Evolutionary conservation across 2,113 vertebrate species (phyloP), one percentile per base, ranked within the genome.

Genomic region (Gobio gobio): DNA sequence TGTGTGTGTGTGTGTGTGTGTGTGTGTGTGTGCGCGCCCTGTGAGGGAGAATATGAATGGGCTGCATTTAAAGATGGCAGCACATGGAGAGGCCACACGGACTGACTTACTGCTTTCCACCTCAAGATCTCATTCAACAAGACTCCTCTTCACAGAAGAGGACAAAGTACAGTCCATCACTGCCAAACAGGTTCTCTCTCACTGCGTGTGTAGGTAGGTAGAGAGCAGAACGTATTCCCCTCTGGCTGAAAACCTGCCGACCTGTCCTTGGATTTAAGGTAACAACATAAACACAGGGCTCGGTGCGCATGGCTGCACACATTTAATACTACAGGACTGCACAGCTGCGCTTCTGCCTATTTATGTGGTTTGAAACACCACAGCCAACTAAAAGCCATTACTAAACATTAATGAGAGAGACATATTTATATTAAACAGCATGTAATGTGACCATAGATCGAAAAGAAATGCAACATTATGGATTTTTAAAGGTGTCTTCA

Each of bases 201-300:
- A 75, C 72, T 59, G 20, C 36, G 40, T 45, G 59, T 78, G 77
- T 59, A 58, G 54, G 33, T 61, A 61, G 40, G 22, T 82, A 33
- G 18, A 66, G 79, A 10, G 29, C 10, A 56, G 49, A 82, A 72
- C 3, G 2, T 58, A 58, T 72, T 83, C 64, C 80, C 80, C 64
- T 72, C 80, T 82, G 64, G 64, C 20, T 56, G 80, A 56, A 72
- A 72, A 72, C 64, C 49, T 66, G 78, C 45, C 10, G 61, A 66
- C 43, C 78, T 56, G 80, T 49, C 29, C 64, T 56, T 49, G 29
- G 29, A 82, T 72, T 82, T 72, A 36, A 72, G 29, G 79, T 51
- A 82, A 68, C 79, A 70, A 68, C 59, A 81, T 51, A 66, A 81
- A 81, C 78, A 82, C 64, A 40, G 10, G 64, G 33, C 20, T 43